phyloP scores from a whole-genome alignment of 1,140 invertebrate species.

The Protaetia brevitarsis region DNA sequence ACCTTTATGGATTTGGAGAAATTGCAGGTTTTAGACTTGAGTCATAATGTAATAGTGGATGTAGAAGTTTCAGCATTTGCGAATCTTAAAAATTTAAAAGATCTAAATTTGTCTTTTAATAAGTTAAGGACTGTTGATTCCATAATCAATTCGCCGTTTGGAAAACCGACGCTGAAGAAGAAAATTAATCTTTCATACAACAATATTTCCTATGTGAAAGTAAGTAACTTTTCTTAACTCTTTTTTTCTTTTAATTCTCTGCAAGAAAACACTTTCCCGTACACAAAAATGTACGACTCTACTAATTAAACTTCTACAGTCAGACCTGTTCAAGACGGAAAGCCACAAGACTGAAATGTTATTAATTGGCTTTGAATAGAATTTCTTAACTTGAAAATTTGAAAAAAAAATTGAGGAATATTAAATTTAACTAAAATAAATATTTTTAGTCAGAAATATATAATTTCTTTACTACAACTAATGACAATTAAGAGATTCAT shows the following conservation, averaged over 20 bases:
- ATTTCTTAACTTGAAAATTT: too few relatives aligned
- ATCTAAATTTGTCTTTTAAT: slow-evolving; percentile 18
- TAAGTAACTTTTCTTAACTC: background rate
- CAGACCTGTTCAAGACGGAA: too few relatives aligned
- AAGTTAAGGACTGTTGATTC: background rate
- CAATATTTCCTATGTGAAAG: background rate
- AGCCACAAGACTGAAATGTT: too few relatives aligned
- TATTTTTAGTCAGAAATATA: too few relatives aligned
- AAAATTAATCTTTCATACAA: slow-evolving; percentile 1
- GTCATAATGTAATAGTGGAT: slow-evolving; percentile 27
- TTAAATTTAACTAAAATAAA: too few relatives aligned
- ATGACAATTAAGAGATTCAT: too few relatives aligned
- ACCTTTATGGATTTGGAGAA: slow-evolving; percentile 29
- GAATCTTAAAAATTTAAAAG: background rate
- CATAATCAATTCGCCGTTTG: background rate
- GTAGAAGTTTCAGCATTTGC: slow-evolving; percentile 6
- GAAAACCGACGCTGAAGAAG: background rate
- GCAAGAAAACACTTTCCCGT: too few relatives aligned
- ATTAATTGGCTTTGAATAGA: too few relatives aligned
- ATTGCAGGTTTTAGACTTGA: slow-evolving; percentile 32
- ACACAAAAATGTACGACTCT: too few relatives aligned
- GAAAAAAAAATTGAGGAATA: too few relatives aligned
- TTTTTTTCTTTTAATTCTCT: background rate
- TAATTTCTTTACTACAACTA: too few relatives aligned
- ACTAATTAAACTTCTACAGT: too few relatives aligned